These are phyloP conservation scores for Asobara japonica DNA, from an alignment of 1,140 invertebrate species.

Conservation along the genomic window DNA sequence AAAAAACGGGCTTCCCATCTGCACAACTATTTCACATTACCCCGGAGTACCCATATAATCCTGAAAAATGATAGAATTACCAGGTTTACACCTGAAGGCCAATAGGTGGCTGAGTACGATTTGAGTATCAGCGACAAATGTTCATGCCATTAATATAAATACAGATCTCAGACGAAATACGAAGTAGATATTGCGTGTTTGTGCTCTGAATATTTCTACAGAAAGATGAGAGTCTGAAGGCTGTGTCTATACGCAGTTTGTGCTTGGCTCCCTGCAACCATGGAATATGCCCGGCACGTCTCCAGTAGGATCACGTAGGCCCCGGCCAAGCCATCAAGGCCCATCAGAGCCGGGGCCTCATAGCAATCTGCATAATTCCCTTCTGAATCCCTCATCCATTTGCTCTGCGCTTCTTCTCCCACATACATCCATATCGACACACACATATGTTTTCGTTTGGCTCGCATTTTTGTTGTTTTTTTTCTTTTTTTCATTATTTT, in stretches of 20 bases:
- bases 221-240: neutral
- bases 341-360: conserved; percentile 56
- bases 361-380: conserved; percentile 65
- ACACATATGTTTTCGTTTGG: neutral
- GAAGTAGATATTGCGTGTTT: neutral
- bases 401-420: conserved; percentile 40
- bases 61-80: neutral
- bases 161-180: neutral
- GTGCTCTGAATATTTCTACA: neutral
- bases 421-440: neutral
- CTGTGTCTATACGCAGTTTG: neutral
- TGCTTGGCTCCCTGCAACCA: neutral
- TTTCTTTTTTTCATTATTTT: neutral
- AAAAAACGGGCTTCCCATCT: neutral
- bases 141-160: neutral
- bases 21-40: neutral
- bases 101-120: neutral
- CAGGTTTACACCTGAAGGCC: neutral
- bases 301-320: conserved; percentile 54
- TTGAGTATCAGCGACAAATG: neutral
- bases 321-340: conserved; percentile 50
- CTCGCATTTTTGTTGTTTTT: neutral
- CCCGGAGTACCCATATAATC: neutral
- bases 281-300: conserved; percentile 47
- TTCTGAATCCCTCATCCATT: conserved; percentile 50